phyloP scores from a whole-genome alignment of 2,888 invertebrate species.

The Leptopilina syphax region DNA sequence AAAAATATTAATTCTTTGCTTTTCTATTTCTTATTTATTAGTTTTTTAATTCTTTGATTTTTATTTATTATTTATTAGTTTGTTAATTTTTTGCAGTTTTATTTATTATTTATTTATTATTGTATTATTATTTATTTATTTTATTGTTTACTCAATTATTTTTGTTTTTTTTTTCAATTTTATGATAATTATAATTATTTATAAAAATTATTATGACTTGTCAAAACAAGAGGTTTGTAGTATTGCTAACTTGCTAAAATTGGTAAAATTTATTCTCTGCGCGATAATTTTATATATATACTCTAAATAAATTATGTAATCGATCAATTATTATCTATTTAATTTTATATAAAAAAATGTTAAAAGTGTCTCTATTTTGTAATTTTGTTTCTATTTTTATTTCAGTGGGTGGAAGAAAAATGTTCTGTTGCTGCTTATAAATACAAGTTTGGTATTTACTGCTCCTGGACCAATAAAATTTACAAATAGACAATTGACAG shows the following conservation, averaged over 20 bases:
- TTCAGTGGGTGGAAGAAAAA: neutral
- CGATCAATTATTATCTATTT: neutral
- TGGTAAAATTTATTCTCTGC: too few species aligned
- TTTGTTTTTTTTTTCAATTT: too few species aligned
- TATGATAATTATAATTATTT: neutral
- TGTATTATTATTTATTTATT: neutral
- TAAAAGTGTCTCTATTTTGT: neutral
- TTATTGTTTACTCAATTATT: too few species aligned
- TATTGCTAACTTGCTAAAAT: too few species aligned
- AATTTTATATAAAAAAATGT: neutral
- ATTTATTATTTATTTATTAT: neutral
- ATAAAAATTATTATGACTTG: neutral
- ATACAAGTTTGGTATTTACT: neutral
- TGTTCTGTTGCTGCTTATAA: neutral
- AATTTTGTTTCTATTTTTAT: neutral
- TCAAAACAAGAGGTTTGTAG: neutral
- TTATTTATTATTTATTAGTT: too few species aligned
- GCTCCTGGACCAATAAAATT: neutral
- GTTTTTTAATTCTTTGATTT: too few species aligned
- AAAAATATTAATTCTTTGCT: too few species aligned
- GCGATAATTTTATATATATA: too few species aligned
- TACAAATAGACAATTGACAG: neutral
- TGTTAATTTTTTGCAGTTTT: too few species aligned
- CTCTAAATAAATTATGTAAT: neutral
- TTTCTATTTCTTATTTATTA: too few species aligned